Base-by-base conservation (phyloP, 2,888 invertebrate genomes). In the Plutella xylostella region DNA sequence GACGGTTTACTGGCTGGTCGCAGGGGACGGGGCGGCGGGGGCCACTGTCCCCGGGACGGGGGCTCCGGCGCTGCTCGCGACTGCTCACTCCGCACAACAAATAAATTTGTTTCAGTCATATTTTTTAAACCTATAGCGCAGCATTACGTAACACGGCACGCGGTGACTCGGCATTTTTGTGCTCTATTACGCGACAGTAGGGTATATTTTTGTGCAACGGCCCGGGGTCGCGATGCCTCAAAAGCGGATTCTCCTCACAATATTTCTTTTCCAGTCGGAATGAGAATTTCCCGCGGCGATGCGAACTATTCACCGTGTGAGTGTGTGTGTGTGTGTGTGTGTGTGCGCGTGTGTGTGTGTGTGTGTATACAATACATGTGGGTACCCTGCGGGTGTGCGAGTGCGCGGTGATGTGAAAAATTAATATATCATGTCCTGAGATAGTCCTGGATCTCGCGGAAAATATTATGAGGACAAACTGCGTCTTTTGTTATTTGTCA, bases 181-280 rank as follows among this genome's bases (percentile, higher is more conserved):
- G 7, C 28, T 28, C 12, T 28, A 28, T 28, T 28, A 7, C 12
- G 12, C 12, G 7, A 7, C 7, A 9, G 17, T 34, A 34, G 15
- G 34, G 14, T 34, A 28, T 28, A 28, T 28, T n/a, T 9, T 9
- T n/a, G 28, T 28, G 28, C 28, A 28, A 9, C 11, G 9, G 11
- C 3, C 3, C 28, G 28, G 28, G 7, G 28, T 6, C 42, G 43
- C 43, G 46, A 35, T 45, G 46, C 44, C 56, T 61, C 55, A 56
- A 58, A 59, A 63, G 56, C 56, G 63, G 58, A 59, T 60, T 58
- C 60, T 52, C 55, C 58, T 55, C 57, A 60, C 64, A 61, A 65
- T 65, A 67, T 65, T 65, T 63, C 61, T 64, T 63, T 67, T 66
- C 62, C 63, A 60, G 58, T 61, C 56, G 49, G 59, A 60, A 61